Conservation (phyloP, 1,140 invertebrate genomes). For the Aphelinus atriplicis region DNA sequence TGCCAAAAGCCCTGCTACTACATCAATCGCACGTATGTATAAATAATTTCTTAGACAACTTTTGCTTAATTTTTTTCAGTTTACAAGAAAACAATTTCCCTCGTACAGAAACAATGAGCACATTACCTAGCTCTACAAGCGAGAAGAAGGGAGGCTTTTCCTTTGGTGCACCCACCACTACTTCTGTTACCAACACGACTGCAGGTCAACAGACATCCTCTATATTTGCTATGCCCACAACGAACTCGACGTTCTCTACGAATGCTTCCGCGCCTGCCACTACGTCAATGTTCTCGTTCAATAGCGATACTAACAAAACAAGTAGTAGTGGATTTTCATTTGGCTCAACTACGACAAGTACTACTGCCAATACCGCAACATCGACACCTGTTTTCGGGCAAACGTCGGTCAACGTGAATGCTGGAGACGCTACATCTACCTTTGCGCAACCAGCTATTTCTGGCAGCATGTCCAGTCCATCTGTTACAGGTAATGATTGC, state of each 20-base stretch:
- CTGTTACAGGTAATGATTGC: slow-evolving; percentile 11
- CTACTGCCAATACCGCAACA: slow-evolving; percentile 14
- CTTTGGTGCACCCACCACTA: slow-evolving; percentile 1
- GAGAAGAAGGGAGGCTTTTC: slow-evolving; percentile 1
- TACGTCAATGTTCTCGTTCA: neutral
- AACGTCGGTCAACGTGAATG: slow-evolving; percentile 18
- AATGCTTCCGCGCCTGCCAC: neutral
- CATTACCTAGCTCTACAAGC: neutral
- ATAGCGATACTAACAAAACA: neutral
- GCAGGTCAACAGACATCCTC: neutral
- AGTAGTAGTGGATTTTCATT: neutral
- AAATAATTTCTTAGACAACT: neutral
- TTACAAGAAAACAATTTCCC: neutral
- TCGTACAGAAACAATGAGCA: neutral
- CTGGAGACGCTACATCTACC: slow-evolving; percentile 24
- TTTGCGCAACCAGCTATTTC: slow-evolving; percentile 30
- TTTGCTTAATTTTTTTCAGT: neutral
- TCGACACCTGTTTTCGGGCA: slow-evolving; percentile 9
- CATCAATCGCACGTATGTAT: slow-evolving; percentile 22
- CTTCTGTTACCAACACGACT: neutral
- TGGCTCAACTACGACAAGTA: neutral
- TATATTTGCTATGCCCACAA: neutral
- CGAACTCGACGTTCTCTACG: too few species aligned
- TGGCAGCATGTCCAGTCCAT: slow-evolving; percentile 15
- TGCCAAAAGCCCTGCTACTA: slow-evolving; percentile 3